These are phyloP conservation scores for Helostoma temminkii DNA, from an alignment of 2,797 vertebrate species.

Conservation along the genomic window DNA sequence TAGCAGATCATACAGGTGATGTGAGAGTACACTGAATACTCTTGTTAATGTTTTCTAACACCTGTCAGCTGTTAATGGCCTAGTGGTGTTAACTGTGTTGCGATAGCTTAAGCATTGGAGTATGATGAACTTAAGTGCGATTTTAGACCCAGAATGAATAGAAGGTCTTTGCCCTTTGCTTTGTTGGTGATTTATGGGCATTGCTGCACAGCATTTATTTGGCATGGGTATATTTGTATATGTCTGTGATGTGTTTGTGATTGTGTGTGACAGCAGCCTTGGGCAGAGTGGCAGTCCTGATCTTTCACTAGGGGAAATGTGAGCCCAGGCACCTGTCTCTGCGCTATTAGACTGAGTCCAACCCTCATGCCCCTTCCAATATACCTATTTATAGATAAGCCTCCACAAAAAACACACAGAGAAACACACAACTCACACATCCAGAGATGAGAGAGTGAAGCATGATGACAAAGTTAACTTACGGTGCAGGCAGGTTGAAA, in stretches of 20 bases:
- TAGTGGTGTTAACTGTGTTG: slow-evolving; percentile 61
- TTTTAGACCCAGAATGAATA: slow-evolving; percentile 54
- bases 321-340: slow-evolving; percentile 91
- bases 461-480: slow-evolving; percentile 40
- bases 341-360: slow-evolving; percentile 81
- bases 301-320: slow-evolving; percentile 89
- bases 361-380: slow-evolving; percentile 61
- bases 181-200: slow-evolving; percentile 35
- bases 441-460: slow-evolving; percentile 37
- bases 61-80: slow-evolving; percentile 75
- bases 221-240: slow-evolving; percentile 39
- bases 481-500: slow-evolving; percentile 32
- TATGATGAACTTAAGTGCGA: slow-evolving; percentile 57
- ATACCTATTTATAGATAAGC: slow-evolving; percentile 87
- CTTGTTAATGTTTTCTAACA: slow-evolving; percentile 73
- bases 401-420: slow-evolving; percentile 29
- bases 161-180: slow-evolving; percentile 59
- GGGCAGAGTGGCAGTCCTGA: slow-evolving; percentile 84
- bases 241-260: slow-evolving; percentile 44
- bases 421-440: slow-evolving; percentile 27
- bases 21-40: slow-evolving; percentile 51
- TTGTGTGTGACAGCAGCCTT: slow-evolving; percentile 72
- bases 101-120: slow-evolving; percentile 50
- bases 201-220: slow-evolving; percentile 30
- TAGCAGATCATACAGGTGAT: slow-evolving; percentile 48